Conservation (phyloP, 2,888 invertebrate species). For the Schizaphis graminum region DNA sequence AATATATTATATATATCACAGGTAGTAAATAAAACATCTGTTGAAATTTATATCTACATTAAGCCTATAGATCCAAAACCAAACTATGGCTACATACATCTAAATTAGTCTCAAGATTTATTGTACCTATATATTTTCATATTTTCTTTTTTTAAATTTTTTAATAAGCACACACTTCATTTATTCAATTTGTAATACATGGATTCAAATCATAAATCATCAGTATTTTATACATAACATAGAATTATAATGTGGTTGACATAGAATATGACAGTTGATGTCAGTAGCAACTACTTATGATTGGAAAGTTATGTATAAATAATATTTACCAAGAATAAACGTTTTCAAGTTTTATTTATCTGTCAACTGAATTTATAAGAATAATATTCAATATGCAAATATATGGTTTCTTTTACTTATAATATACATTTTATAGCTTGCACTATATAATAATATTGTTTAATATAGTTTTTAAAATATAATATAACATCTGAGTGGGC, state of each 20-base stretch:
- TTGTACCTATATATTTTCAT: background rate
- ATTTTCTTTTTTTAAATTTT: background rate
- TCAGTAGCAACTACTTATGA: background rate
- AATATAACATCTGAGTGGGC: background rate
- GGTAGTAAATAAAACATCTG: background rate
- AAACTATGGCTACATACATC: background rate
- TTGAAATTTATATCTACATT: background rate
- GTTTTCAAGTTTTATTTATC: constrained; percentile 5
- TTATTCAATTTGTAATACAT: background rate
- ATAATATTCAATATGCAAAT: constrained; percentile 4
- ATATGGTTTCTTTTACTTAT: background rate
- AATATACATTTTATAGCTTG: background rate
- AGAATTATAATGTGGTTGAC: background rate
- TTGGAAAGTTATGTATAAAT: background rate
- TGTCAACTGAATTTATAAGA: background rate
- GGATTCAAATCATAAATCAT: background rate
- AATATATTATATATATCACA: background rate
- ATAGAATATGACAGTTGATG: constrained; percentile 15
- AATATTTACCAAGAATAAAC: background rate
- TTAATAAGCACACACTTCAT: background rate
- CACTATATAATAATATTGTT: background rate
- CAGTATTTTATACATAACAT: background rate
- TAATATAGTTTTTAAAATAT: background rate
- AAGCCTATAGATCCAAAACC: background rate
- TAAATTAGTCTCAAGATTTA: background rate